A percentile compares a stretch with the other conserved stretches of the same genome.
Conservation (phyloP, 2,888 invertebrate genomes). For the Synergus japonicus region DNA sequence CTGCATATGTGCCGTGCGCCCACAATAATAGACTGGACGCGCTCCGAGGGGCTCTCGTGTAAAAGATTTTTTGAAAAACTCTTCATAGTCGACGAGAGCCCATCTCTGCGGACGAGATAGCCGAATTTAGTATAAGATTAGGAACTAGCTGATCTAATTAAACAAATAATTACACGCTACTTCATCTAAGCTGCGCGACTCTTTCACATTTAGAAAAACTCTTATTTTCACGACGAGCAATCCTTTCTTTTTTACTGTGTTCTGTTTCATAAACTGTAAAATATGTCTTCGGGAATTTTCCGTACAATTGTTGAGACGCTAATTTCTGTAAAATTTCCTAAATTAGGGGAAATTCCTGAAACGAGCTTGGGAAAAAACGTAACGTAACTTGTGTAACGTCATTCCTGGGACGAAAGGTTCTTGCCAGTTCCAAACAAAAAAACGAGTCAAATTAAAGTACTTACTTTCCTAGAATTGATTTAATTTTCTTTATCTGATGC, state of each 20-base stretch:
- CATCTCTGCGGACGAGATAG: conserved; percentile 75
- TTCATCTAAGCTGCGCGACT: conserved; percentile 62
- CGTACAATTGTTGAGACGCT: too few relatives aligned
- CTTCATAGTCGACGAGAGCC: conserved; percentile 61
- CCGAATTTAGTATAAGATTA: conserved; percentile 72
- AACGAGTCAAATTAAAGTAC: conserved; percentile 9
- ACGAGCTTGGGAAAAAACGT: too few relatives aligned
- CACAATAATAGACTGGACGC: conserved; percentile 73
- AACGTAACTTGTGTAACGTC: too few relatives aligned
- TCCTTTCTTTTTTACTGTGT: not conserved
- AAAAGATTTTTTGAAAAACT: conserved; percentile 45
- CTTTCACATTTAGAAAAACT: conserved; percentile 49
- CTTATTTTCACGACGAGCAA: not conserved
- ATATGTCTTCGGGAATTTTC: too few relatives aligned
- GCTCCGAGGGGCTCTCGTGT: conserved; percentile 74
- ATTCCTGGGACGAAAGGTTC: too few relatives aligned
- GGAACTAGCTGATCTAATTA: conserved; percentile 69
- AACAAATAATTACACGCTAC: conserved; percentile 66
- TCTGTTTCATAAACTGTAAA: too few relatives aligned
- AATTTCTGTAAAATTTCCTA: too few relatives aligned
- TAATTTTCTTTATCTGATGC: conserved; percentile 24
- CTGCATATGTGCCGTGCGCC: conserved; percentile 65
- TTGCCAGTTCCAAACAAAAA: not conserved
- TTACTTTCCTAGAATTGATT: not conserved
- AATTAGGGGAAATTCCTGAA: too few relatives aligned